Percentiles rank a stretch among this genome's conserved stretches.
Conservation (phyloP, 2,888 invertebrate species). For the Enchytraeus crypticus region DNA sequence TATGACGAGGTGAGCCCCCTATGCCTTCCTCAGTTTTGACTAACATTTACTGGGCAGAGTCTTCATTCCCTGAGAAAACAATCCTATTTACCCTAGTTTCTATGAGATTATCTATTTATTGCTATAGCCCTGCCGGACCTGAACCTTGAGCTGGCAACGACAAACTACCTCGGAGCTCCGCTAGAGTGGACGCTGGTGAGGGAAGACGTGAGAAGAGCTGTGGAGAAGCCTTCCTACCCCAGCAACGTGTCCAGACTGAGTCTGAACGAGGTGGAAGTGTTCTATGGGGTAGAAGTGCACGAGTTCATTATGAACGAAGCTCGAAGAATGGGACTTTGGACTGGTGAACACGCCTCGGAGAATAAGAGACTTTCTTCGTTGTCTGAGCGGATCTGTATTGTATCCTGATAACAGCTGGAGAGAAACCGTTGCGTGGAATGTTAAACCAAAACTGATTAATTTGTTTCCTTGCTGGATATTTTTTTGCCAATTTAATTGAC, state of each 20-base stretch:
- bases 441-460: no score
- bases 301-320: slow-evolving; percentile 42
- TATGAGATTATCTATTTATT: no score
- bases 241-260: slow-evolving; percentile 34
- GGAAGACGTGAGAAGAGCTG: slow-evolving; percentile 32
- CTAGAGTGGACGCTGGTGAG: slow-evolving; percentile 33
- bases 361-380: slow-evolving; percentile 32
- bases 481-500: no score
- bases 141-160: slow-evolving; percentile 40
- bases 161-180: slow-evolving; percentile 42
- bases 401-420: no score
- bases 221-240: slow-evolving; percentile 30
- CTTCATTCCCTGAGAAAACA: no score
- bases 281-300: slow-evolving; percentile 38
- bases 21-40: no score
- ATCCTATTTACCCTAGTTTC: no score
- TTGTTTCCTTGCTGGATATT: no score
- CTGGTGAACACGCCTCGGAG: slow-evolving; percentile 34
- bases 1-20: no score
- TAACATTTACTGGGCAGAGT: no score
- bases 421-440: slow-evolving; percentile 25
- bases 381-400: no score
- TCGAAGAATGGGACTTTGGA: slow-evolving; percentile 38
- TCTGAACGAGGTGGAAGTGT: slow-evolving; percentile 35
- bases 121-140: slow-evolving; percentile 39